phyloP scores from a whole-genome alignment of 1,140 invertebrate genomes.

The Acyrthosiphon pisum region DNA sequence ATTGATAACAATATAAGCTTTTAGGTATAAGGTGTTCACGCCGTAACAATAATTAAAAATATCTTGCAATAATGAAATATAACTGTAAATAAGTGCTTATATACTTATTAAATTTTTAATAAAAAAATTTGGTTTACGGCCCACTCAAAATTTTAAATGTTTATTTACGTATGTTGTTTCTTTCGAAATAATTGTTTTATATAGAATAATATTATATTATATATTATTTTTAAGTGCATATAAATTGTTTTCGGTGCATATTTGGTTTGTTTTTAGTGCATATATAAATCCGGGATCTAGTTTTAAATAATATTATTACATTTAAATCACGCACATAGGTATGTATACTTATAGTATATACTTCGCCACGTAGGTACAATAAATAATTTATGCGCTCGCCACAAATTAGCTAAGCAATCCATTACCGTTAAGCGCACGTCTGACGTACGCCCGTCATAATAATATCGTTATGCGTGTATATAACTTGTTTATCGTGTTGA shows the following conservation, averaged over 20 bases:
- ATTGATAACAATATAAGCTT: no score
- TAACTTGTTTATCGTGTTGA: neutral
- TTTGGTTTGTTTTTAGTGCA: neutral
- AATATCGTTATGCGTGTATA: neutral
- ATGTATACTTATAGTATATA: neutral
- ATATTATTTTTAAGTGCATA: neutral
- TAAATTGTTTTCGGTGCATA: neutral
- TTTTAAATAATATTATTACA: neutral
- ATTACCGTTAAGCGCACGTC: neutral
- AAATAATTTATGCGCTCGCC: neutral
- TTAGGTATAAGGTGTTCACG: no score
- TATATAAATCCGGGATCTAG: neutral
- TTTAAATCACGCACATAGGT: neutral
- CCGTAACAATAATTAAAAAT: neutral
- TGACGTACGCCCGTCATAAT: neutral
- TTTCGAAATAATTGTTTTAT: neutral
- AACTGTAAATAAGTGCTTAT: neutral
- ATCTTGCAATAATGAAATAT: neutral
- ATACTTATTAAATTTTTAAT: neutral
- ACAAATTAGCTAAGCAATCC: neutral
- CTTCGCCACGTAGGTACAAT: neutral
- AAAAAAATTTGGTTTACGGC: neutral
- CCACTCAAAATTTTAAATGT: neutral
- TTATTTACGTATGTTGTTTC: neutral
- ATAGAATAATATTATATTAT: neutral